Base-by-base conservation (phyloP, 2,113 vertebrate genomes). In the Archilochus colubris region DNA sequence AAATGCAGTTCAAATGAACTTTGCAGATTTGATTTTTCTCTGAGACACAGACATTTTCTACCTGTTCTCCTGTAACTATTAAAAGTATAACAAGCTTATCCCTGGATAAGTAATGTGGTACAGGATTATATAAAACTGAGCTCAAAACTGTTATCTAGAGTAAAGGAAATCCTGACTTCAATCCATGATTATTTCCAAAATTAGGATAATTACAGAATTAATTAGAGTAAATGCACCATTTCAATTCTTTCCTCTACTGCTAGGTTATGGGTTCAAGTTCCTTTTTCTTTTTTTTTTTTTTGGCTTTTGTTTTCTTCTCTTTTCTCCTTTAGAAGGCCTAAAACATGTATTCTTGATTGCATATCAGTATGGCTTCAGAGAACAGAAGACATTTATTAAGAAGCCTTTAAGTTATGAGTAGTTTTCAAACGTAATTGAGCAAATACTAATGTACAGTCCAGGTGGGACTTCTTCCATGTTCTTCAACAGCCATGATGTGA, bases 1-100 rank as follows among this genome's bases (percentile, higher is more conserved):
- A 93, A 94, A 88, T 33, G 64, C 20, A 13, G 33, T 80, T 93
- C 68, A 86, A 93, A 93, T 63, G 33, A 93, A 91, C 48, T 80
- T 67, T 73, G 53, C 17, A 67, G 33, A 54, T 83, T 80, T 93
- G 72, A 77, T 86, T 74, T 88, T 88, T 81, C 59, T 70, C 8
- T 51, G 18, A 82, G 27, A 78, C 25, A 48, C 6, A 4, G 17
- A n/a, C 20, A 72, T 78, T 57, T 92, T 82, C 38, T 88, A 77
- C 28, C 43, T 27, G 22, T 82, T 80, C 12, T 82, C 25, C 14
- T 82, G 25, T 17, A 63, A 22, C 20, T 73, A 58, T 58, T 79
- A 78, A 48, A 80, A 77, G 12, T 66, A 17, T 48, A 70, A 30
- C 21, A 66, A 62, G 19, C 27, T 76, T 93, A 78, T 87, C 24